phyloP scores from a whole-genome alignment of 2,113 vertebrate species.

The Trematocara zebra region DNA sequence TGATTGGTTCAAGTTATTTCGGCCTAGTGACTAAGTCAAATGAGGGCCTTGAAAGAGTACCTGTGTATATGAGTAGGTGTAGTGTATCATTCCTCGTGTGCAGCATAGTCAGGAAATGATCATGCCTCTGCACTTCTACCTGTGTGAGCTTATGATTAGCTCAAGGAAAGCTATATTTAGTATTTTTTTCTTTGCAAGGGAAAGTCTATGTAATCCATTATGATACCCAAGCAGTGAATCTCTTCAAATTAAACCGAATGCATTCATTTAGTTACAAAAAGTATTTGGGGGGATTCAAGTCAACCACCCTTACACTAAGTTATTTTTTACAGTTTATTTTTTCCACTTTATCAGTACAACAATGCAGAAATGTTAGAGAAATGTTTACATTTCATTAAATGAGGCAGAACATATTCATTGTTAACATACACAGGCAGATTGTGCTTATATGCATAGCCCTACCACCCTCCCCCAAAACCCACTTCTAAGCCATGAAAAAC shows the following conservation, averaged over 20 bases:
- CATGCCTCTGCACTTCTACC: background rate
- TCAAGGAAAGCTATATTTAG: background rate
- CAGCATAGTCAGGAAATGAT: background rate
- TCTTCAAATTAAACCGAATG: background rate
- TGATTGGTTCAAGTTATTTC: slow-evolving; percentile 5
- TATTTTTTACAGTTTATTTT: background rate
- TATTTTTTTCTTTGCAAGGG: background rate
- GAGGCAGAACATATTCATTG: background rate
- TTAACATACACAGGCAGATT: background rate
- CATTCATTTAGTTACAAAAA: background rate
- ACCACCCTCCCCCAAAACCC: background rate
- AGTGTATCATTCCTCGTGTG: background rate
- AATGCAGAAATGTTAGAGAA: background rate
- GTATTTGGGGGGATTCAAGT: background rate
- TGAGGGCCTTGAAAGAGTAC: background rate
- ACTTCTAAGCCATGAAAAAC: background rate
- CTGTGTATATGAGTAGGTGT: background rate
- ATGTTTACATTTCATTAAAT: background rate
- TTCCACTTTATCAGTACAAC: background rate
- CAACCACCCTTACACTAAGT: background rate
- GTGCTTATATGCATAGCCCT: background rate
- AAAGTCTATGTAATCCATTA: background rate
- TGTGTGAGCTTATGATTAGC: background rate
- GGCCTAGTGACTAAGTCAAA: background rate
- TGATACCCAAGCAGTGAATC: background rate